Percentiles rank a stretch among this genome's conserved stretches.
Evolutionary conservation across 2,888 invertebrate genomes (phyloP).

Genomic region (Phlogophora meticulosa): DNA sequence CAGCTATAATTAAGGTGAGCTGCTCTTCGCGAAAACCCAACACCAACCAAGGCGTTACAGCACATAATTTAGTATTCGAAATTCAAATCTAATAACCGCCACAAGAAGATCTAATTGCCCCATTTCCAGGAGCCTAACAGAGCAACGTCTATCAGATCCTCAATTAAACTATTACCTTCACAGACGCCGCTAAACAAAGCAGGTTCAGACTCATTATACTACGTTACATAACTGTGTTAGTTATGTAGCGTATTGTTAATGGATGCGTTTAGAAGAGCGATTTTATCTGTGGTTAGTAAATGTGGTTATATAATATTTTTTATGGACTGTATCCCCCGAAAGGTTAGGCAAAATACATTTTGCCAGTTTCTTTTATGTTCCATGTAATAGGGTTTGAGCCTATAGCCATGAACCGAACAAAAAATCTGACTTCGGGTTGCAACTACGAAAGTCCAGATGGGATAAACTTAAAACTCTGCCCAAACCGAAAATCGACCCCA

Average conservation of each 20-base stretch:
- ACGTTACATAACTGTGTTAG: not conserved
- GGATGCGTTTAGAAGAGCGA: not conserved
- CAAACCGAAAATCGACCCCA: too few species aligned
- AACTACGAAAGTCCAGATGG: too few species aligned
- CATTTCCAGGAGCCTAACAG: conserved; percentile 13
- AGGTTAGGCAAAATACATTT: too few species aligned
- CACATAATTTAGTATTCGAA: not conserved
- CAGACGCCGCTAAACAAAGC: conserved; percentile 28
- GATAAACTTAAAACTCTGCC: too few species aligned
- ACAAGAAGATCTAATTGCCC: conserved; percentile 20
- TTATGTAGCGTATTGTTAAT: not conserved
- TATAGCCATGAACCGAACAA: too few species aligned
- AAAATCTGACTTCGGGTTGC: too few species aligned
- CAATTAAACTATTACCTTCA: conserved; percentile 51
- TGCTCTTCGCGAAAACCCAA: not conserved
- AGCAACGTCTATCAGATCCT: conserved; percentile 44
- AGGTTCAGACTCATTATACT: not conserved
- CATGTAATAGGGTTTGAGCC: too few species aligned
- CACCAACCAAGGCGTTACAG: not conserved
- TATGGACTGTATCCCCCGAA: too few species aligned
- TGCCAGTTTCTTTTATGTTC: too few species aligned
- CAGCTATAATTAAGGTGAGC: too few species aligned
- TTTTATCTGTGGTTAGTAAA: too few species aligned
- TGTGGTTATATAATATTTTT: too few species aligned
- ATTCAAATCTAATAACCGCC: conserved; percentile 4